Evolutionary conservation across 2,888 invertebrate genomes (phyloP), one percentile per base, ranked within the genome.

Genomic region (Sussaba pulchella): DNA sequence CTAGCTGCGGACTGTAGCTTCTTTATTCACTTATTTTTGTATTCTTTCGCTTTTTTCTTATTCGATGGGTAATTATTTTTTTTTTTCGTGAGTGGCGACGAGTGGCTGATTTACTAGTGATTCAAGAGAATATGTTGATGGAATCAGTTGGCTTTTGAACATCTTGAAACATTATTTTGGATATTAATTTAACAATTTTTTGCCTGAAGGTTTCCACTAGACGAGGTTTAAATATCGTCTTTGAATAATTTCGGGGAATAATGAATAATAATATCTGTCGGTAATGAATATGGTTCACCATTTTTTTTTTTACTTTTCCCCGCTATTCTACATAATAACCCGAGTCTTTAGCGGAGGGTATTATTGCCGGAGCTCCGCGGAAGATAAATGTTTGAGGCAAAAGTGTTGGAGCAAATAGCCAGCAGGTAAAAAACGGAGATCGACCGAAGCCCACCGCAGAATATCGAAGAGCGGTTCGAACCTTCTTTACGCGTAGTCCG

Each of bases 341-440:
- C 54, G 10, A 19, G 19, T 21, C 39, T 10, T 54, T 12, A 19
- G 31, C 36, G 8, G 36, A 0, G 52, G 63, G 50, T 43, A 59
- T 70, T 41, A 17, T 59, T 61, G 52, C 50, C 43, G 19, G 59
- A 19, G 31, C 61, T 26, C 39, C 39, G 10, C 52, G 45, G 36
- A 54, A 45, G 59, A 67, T 54, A 70, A 61, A 80, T 75, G 67
- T 78, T 78, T 67, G 61, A 78, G 39, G 61, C 47, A 10, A 67
- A 36, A 61, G 59, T 41, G 41, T 57, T 41, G 47, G 45, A 31
- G 19, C 14, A 72, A 66, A 52, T n/a, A 9, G 39, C 31, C 45
- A 54, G 17, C 31, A n/a, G 61, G 61, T 14, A 39, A 19, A 52
- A 54, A 39, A 52, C 69, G 47, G 26, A 66, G 31, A 66, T 43